phyloP scores from a whole-genome alignment of 2,888 invertebrate genomes.

The Achlya flavicornis region DNA sequence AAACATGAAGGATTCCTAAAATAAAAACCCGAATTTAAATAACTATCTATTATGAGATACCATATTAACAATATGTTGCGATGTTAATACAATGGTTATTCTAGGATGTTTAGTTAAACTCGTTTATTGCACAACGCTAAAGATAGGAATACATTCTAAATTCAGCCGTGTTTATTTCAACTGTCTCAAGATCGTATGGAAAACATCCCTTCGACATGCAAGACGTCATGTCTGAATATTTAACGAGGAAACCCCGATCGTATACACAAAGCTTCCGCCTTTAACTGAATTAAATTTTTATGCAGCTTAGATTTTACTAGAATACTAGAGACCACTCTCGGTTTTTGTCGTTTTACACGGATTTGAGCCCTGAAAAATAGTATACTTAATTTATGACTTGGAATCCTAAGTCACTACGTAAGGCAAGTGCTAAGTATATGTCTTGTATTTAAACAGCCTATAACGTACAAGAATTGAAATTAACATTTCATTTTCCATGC shows the following conservation, averaged over 20 bases:
- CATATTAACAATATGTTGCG: not conserved
- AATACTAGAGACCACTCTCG: not conserved
- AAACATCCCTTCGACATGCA: conserved; percentile 1
- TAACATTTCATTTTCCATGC: no score
- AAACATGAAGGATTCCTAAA: not conserved
- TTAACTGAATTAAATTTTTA: not conserved
- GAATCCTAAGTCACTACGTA: no score
- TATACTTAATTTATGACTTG: no score
- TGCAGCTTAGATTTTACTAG: not conserved
- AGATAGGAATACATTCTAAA: not conserved
- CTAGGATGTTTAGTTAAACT: not conserved
- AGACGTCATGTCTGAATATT: not conserved
- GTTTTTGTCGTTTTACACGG: no score
- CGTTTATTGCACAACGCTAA: not conserved
- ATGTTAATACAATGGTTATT: not conserved
- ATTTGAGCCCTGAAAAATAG: no score
- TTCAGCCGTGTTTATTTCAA: not conserved
- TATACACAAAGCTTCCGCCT: not conserved
- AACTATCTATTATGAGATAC: not conserved
- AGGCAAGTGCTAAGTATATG: no score
- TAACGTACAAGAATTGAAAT: no score
- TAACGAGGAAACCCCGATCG: not conserved
- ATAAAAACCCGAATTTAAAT: not conserved
- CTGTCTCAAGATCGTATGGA: not conserved
- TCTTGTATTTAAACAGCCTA: no score